A percentile compares a stretch with the other conserved stretches of the same genome.
These are phyloP conservation scores for Epizoanthus scotinus DNA, from an alignment of 92 coral and sea anemone species.

Conservation along the genomic window DNA sequence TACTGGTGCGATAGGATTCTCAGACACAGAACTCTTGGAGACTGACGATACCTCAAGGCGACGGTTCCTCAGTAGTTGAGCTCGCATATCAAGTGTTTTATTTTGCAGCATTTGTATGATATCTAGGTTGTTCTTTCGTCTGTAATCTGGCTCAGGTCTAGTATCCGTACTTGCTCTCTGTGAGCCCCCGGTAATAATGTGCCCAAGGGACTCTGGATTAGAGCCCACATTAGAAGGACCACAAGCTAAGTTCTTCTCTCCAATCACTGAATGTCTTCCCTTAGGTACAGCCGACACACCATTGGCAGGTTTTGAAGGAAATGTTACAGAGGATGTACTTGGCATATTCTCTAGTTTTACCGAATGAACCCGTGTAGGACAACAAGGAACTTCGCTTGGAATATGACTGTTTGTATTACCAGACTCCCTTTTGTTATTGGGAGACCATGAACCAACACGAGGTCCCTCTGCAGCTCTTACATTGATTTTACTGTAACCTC, in stretches of 20 bases:
- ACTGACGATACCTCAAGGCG: conserved; percentile 1
- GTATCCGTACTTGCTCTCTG: not conserved
- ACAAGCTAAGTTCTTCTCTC: not conserved
- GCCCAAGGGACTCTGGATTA: not conserved
- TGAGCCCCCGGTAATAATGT: not conserved
- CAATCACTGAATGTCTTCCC: not conserved
- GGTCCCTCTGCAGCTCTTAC: not conserved
- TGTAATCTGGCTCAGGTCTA: conserved; percentile 9
- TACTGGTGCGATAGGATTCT: conserved; percentile 36
- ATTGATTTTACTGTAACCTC: not conserved
- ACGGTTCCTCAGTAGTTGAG: conserved; percentile 34
- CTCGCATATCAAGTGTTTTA: conserved; percentile 60
- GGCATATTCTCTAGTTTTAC: not conserved
- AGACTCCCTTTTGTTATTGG: not conserved
- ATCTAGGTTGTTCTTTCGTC: conserved; percentile 61
- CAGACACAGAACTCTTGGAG: not conserved
- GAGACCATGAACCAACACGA: not conserved
- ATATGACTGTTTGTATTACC: not conserved
- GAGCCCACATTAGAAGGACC: not conserved
- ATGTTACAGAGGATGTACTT: not conserved
- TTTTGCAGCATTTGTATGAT: conserved; percentile 62
- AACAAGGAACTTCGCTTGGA: not conserved
- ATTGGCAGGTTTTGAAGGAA: not conserved
- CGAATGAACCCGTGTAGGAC: not conserved
- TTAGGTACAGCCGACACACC: not conserved